A percentile compares a stretch with the other conserved stretches of the same genome.
Conservation (phyloP, 2,888 invertebrate genomes). For the Electrophaes corylata region DNA sequence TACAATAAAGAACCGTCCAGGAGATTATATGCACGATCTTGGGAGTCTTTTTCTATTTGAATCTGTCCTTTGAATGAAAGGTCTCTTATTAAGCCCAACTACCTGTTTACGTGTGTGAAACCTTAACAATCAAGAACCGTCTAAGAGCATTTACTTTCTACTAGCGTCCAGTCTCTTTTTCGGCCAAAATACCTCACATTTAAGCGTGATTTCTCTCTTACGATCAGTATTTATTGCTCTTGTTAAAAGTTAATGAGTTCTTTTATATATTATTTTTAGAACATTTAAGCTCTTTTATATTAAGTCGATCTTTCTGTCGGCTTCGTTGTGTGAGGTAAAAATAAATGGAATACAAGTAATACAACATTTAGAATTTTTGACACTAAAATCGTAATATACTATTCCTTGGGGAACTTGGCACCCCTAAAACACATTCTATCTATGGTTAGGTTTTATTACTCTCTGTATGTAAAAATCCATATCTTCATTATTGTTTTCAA, state of each 20-base stretch:
- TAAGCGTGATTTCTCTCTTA: neutral
- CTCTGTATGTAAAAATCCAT: neutral
- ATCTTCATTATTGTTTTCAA: too few species aligned
- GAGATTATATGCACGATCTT: neutral
- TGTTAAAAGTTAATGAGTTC: neutral
- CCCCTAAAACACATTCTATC: conserved; percentile 4
- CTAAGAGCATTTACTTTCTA: too few species aligned
- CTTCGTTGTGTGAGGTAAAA: conserved; percentile 1
- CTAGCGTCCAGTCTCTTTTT: too few species aligned
- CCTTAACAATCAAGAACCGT: too few species aligned
- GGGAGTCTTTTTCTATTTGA: neutral
- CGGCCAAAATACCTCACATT: neutral
- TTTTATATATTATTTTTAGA: neutral
- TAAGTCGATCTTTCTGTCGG: neutral
- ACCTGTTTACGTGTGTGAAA: too few species aligned
- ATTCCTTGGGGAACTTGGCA: neutral
- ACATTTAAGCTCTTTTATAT: neutral
- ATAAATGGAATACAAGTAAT: conserved; percentile 1
- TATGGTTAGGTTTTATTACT: neutral
- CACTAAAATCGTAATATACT: neutral
- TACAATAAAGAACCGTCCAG: neutral
- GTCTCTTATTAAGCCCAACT: too few species aligned
- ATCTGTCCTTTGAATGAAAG: too few species aligned
- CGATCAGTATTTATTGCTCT: neutral
- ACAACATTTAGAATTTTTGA: conserved; percentile 4